Evolutionary conservation across 2,888 invertebrate species (phyloP).

Genomic region (Rhagonycha fulva): DNA sequence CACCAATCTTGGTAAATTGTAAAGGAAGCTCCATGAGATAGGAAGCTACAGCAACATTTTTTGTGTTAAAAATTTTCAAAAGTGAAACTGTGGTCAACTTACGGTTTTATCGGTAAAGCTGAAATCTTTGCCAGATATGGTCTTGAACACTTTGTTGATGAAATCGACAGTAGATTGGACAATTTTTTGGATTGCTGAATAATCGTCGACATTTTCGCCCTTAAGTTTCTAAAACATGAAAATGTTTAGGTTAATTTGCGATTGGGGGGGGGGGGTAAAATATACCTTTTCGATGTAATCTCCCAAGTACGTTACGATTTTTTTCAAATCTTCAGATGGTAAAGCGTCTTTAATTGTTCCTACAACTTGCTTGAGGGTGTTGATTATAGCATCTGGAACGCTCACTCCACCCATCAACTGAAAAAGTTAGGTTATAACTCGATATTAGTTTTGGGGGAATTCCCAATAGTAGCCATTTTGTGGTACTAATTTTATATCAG

Average conservation of each 20-base stretch:
- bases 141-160: constrained; percentile 56
- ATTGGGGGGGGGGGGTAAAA: neutral
- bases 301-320: constrained; percentile 63
- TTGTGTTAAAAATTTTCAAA: neutral
- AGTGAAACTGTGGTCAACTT: constrained; percentile 2
- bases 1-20: constrained; percentile 61
- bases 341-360: constrained; percentile 61
- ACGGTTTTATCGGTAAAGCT: constrained; percentile 27
- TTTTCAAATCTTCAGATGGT: constrained; percentile 67
- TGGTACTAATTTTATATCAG: constrained; percentile 3
- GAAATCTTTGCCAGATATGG: constrained; percentile 51
- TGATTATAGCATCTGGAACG: constrained; percentile 62
- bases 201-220: constrained; percentile 65
- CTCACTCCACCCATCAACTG: constrained; percentile 39
- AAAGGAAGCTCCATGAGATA: constrained; percentile 52
- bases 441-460: too few species aligned
- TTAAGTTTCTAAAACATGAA: constrained; percentile 57
- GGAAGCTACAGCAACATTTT: constrained; percentile 16
- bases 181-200: constrained; percentile 65
- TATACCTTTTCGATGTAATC: constrained; percentile 67
- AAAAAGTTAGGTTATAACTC: neutral
- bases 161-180: constrained; percentile 53
- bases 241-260: neutral
- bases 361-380: constrained; percentile 61
- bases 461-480: too few species aligned